These are phyloP conservation scores for Hydraecia micacea DNA, from an alignment of 2,888 invertebrate genomes.

Conservation along the genomic window DNA sequence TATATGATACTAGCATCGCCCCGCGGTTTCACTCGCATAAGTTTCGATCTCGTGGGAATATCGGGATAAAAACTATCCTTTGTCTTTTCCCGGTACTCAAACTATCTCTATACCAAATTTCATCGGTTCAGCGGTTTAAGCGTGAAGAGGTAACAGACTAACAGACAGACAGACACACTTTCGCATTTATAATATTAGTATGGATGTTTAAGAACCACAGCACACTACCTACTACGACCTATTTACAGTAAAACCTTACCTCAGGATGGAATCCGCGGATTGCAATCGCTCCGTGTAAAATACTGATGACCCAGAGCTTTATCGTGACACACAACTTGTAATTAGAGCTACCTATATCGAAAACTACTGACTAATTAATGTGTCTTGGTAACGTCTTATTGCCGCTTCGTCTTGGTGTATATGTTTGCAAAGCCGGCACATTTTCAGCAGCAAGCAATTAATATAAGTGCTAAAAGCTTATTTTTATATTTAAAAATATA, in stretches of 20 bases:
- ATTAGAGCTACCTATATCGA: neutral
- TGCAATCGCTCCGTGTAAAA: neutral
- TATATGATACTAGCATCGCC: neutral
- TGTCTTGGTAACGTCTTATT: neutral
- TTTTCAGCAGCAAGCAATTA: conserved; percentile 39
- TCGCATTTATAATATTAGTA: too few relatives aligned
- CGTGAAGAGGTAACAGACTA: too few relatives aligned
- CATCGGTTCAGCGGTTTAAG: too few relatives aligned
- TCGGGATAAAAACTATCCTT: too few relatives aligned
- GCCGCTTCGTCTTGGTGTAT: neutral
- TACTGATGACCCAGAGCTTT: neutral
- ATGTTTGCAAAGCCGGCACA: conserved; percentile 16
- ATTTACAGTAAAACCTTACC: neutral
- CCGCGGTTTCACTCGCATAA: too few relatives aligned
- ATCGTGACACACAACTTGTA: neutral
- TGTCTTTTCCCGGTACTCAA: too few relatives aligned
- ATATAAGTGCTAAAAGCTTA: conserved; percentile 34
- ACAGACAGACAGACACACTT: too few relatives aligned
- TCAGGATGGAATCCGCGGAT: too few relatives aligned
- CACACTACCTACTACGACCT: neutral
- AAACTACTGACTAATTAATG: neutral
- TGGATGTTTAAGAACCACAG: neutral
- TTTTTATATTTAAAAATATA: neutral
- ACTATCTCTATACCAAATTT: too few relatives aligned
- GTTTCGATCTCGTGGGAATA: too few relatives aligned